Percentiles rank a stretch among this genome's conserved stretches.
phyloP scores from a whole-genome alignment of 2,113 vertebrate species.

The Sciurus niger region DNA sequence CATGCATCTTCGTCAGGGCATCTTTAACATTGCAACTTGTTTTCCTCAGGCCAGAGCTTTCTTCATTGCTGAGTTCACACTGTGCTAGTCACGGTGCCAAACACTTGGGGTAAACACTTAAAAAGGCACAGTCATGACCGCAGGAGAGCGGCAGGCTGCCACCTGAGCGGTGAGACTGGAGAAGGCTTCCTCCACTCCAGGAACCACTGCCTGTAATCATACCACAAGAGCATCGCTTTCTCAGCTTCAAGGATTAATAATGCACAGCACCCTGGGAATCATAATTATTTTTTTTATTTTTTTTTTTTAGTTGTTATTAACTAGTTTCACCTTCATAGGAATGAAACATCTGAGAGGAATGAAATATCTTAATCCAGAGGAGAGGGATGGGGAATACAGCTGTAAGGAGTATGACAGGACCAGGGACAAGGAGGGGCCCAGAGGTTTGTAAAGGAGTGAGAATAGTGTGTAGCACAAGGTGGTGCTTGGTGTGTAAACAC shows the following conservation, averaged over 20 bases:
- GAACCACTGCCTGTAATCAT: background rate
- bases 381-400: background rate
- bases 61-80: slow-evolving; percentile 2
- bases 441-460: background rate
- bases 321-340: background rate
- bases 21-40: background rate
- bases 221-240: background rate
- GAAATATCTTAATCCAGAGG: background rate
- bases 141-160: background rate
- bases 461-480: background rate
- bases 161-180: background rate
- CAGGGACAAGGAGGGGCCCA: background rate
- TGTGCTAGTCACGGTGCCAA: background rate
- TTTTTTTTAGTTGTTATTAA: slow-evolving; percentile 24
- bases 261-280: background rate
- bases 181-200: background rate
- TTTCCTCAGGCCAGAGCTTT: slow-evolving; percentile 23
- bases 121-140: background rate
- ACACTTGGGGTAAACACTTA: background rate
- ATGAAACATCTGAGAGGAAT: background rate
- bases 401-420: background rate
- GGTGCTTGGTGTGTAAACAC: background rate
- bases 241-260: slow-evolving; percentile 13
- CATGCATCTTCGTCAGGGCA: background rate
- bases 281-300: background rate